Evolutionary conservation across 1,140 invertebrate species (phyloP), one percentile per base, ranked within the genome.

Genomic region (Formica exsecta): DNA sequence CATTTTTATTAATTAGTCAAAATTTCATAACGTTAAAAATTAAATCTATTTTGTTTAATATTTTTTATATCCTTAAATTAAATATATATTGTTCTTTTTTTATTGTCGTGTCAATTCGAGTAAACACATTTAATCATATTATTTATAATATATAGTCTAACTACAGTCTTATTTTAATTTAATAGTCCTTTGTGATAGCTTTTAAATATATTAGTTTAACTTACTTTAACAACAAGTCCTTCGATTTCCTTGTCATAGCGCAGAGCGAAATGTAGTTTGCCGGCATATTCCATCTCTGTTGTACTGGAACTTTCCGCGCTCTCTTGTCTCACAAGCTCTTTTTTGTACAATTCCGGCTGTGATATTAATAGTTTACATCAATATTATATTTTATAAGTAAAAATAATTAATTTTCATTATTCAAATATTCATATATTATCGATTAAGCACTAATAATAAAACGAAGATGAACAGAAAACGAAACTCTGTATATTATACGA

Each of bases 301-400:
- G 96, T 96, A 48, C 96, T 96, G 7, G 96, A 95, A 88, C 97
- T 97, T 62, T 98, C 97, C 0, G 96, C 96, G 0, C 97, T 98
- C 0, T 97, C 96, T 92, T 98, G 97, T 70, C 97, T 96, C 7
- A 96, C 95, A 74, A 97, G 89, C 94, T 97, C 97, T 89, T 96
- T 96, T 91, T 97, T 97, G 94, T 98, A 98, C 3, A 98, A 94
- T 92, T 98, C 98, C 36, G 97, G 97, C 96, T 97, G 95, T 13
- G 95, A 95, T 32, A 3, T 61, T 44, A 54, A 73, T 8, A 41
- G 9, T 81, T 59, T 0, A 48, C 7, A 59, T 7, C 8, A 29
- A 57, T 32, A 59, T 71, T 32, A 59, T 19, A 48, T 22, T 2
- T 77, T 7, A 8, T 3, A 29, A 29, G 1, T 59, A 19, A 61